Percentiles rank a stretch among this genome's conserved stretches.
Conservation (phyloP, 2,797 vertebrate species). For the Chaetophractus vellerosus region DNA sequence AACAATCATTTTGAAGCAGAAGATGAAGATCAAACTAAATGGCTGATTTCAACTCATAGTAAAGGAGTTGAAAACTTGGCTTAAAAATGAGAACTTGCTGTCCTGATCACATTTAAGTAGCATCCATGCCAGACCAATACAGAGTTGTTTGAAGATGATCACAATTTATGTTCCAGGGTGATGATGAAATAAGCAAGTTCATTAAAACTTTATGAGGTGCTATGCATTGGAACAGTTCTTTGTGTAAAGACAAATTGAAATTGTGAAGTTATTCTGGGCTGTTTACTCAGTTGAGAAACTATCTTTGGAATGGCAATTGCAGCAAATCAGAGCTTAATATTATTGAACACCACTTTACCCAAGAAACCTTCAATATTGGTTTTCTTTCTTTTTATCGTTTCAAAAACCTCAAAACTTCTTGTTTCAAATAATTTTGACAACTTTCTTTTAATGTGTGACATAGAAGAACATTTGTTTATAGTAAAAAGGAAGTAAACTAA, state of each 20-base stretch:
- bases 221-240: conserved; percentile 34
- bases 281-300: conserved; percentile 28
- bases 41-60: background rate
- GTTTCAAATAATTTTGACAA: background rate
- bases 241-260: conserved; percentile 64
- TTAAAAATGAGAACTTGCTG: background rate
- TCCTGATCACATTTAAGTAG: background rate
- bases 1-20: background rate
- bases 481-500: background rate
- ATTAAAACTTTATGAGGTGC: conserved; percentile 57
- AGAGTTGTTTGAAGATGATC: background rate
- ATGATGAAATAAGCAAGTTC: conserved; percentile 36
- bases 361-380: background rate
- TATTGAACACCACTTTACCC: background rate
- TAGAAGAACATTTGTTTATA: background rate
- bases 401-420: background rate
- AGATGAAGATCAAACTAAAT: background rate
- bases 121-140: background rate
- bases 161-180: background rate
- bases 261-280: background rate
- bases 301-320: background rate
- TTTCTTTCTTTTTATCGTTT: background rate
- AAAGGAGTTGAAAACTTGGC: background rate
- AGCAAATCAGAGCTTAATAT: background rate
- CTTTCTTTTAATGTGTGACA: background rate